Base-by-base conservation (phyloP, 1,140 invertebrate genomes). In the Sitodiplosis mosellana region DNA sequence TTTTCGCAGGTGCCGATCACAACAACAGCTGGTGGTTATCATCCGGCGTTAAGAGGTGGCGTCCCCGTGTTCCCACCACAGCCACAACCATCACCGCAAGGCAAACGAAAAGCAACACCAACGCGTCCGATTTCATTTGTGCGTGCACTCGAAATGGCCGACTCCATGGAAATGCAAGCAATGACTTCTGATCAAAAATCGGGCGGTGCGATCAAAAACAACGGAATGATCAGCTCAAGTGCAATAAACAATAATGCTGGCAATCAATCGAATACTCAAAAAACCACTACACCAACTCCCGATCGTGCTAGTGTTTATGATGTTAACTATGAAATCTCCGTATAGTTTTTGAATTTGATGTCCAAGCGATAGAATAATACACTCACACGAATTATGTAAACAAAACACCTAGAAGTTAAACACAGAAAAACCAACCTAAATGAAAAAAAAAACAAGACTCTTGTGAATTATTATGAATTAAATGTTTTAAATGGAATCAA, bases 291-390 rank as follows among this genome's bases (percentile, higher is more conserved):
- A 18, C 75, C 78, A 19, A 83, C 78, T n/a, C 81, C 77, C 20
- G 85, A 90, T 60, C 77, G 86, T 51, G 80, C 80, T 52, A 90
- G 83, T 68, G 81, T 90, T 48, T 93, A 93, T 64, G 90, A 93
- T 66, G 89, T 88, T 80, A 91, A 89, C 69, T 93, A 93, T 67
- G 89, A 94, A 68, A 93, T 92, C 67, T 91, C 88, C 48, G 88
- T 93, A 63, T 64, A 64, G 27, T 27, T 10, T 27, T 27, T 27
- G 27, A 27, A 27, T 27, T n/a, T 10, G 27, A 27, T 27, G 27
- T 27, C 27, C 27, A 27, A 27, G 10, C 10, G 10, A 27, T 27
- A 27, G 27, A 27, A 27, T 27, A 27, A 27, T 10, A 27, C 3
- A 27, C 27, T 5, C 27, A 27, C 27, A 27, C 27, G 27, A 27